Evolutionary conservation across 1,140 invertebrate genomes (phyloP), one percentile per base, ranked within the genome.

Genomic region (Ostrea denselamellosa): DNA sequence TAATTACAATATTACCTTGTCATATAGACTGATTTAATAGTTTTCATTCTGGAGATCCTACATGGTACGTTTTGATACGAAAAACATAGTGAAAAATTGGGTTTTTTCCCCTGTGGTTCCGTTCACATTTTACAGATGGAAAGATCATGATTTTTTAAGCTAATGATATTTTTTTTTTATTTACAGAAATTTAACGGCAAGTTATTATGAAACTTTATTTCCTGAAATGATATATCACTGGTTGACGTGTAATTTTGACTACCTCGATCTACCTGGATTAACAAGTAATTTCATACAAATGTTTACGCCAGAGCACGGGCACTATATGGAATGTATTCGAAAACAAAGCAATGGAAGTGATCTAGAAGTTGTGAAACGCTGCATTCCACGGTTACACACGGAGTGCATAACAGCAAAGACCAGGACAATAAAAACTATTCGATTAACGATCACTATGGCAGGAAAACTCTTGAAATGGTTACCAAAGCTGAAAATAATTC

Each of bases 381-480:
- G 68, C 14, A 25, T 71, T 34, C n/a, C 1, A 28, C 10, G 22
- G 10, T 71, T 71, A 25, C 7, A 12, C 19, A 4, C 56, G n/a
- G 5, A 19, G n/a, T 62, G 56, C 7, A 19, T 3, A 62, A 62
- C 14, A 3, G 56, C 56, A 62, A 62, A 19, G 56, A 62, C 56
- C 0, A 62, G 56, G 56, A 62, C 56, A 2, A 62, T 62, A 62
- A 62, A 62, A 19, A 62, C 56, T 19, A n/a, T 62, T 62, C 56
- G 56, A 7, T n/a, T 62, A n/a, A 19, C 56, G 17, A 62, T 62
- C 5, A 19, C 1, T 19, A 62, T 62, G 56, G 56, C 17, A 7
- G 56, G 17, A 62, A 62, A 62, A 62, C 56, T 62, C 17, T 62
- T 62, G n/a, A 62, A 62, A 62, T 62, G 56, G 56, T n/a, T 62